Base-by-base conservation (phyloP, 2,888 invertebrate species). In the Phyto melanocephala region DNA sequence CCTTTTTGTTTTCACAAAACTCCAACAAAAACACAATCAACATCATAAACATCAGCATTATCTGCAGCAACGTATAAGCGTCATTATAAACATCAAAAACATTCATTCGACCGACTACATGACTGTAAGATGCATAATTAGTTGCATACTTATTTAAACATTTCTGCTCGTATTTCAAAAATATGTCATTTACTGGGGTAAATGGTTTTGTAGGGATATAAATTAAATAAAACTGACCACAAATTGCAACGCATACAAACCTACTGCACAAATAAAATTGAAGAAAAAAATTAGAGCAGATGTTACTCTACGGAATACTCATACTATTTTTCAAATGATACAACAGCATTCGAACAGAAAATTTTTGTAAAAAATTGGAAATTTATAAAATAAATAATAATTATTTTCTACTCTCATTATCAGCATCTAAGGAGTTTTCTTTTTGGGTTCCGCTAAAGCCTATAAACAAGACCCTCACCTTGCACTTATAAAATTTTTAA, bases 191-290 rank as follows among this genome's bases (percentile, higher is more conserved):
- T 75, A 70, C 65, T 70, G 60, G 68, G 45, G 40, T 68, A 72
- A 75, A 58, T 50, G 13, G 63, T 78, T 78, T 65, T 52, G 56
- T 65, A 50, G 71, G 65, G 71, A 63, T 40, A 72, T 65, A 56
- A 65, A 65, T 72, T 58, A 58, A 65, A 74, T 35, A 79, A 70
- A 79, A 82, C 75, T 82, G 80, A 82, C 82, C 82, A 71, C 82
- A 79, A 79, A 82, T 80, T 79, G 76, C 63, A 37, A 28, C 28
- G 60, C 22, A 62, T 20, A 35, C 4, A 6, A n/a, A n/a, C n/a
- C n/a, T 28, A 28, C 28, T 28, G 6, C 45, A 56, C 35, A 58
- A 20, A 35, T 13, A 11, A 20, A 77, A 52, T 7, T 7, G 35
- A 47, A 50, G 28, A 24, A 17, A 22, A 67, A 52, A 50, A 47